Conservation (phyloP, 2,888 invertebrate species). For the Noctua janthe region DNA sequence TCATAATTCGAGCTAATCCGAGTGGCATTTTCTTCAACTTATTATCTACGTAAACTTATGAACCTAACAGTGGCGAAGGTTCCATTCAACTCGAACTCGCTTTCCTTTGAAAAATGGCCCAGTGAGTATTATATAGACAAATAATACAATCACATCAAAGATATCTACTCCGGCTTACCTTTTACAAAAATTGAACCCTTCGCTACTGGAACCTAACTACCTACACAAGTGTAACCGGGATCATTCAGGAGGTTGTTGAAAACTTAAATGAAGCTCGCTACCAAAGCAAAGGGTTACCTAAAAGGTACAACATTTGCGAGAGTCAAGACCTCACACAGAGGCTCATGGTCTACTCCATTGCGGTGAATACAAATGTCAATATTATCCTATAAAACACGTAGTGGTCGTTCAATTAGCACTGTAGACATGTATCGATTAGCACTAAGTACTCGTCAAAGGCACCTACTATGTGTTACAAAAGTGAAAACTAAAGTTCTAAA, state of each 20-base stretch:
- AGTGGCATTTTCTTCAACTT: not conserved
- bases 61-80: not conserved
- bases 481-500: not conserved
- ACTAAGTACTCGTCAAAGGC: not conserved
- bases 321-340: not conserved
- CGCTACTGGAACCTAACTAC: no score
- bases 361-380: constrained; percentile 17
- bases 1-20: not conserved
- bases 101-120: no score
- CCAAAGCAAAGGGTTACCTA: not conserved
- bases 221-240: not conserved
- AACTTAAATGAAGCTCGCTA: not conserved
- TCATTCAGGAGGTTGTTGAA: not conserved
- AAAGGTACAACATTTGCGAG: not conserved
- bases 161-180: no score
- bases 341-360: not conserved
- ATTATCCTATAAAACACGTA: constrained; percentile 16
- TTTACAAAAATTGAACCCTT: no score
- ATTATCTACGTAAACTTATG: not conserved
- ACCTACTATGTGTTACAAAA: constrained; percentile 1
- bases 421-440: constrained; percentile 32
- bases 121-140: no score
- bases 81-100: no score
- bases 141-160: no score
- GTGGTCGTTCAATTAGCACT: constrained; percentile 21